Conservation (phyloP, 1,140 invertebrate species). For the Stegodyphus dumicola region DNA sequence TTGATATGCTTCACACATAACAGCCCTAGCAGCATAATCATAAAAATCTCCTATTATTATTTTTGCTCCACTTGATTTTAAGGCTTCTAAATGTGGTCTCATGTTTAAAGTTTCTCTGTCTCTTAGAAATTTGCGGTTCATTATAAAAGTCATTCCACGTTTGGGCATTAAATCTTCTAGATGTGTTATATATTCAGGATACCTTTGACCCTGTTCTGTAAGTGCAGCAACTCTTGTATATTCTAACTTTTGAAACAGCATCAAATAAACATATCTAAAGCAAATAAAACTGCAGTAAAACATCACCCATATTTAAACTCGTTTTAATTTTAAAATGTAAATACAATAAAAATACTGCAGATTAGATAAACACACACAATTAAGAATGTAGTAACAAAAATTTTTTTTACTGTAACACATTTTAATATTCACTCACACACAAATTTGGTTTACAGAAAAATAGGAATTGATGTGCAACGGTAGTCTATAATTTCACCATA, state of each 20-base stretch:
- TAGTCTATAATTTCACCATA: too few species aligned
- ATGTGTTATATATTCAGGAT: slow-evolving; percentile 81
- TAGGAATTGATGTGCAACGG: too few species aligned
- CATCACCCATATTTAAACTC: too few species aligned
- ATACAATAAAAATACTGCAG: neutral
- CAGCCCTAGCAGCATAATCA: slow-evolving; percentile 75
- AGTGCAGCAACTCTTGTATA: slow-evolving; percentile 81
- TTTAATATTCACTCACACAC: too few species aligned
- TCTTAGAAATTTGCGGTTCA: slow-evolving; percentile 78
- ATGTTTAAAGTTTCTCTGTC: slow-evolving; percentile 63
- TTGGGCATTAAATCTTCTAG: slow-evolving; percentile 76
- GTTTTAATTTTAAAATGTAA: neutral
- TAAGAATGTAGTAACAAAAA: neutral
- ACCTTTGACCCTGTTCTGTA: slow-evolving; percentile 83
- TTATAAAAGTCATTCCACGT: slow-evolving; percentile 76
- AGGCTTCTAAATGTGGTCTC: slow-evolving; percentile 76
- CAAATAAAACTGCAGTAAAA: neutral
- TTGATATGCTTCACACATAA: slow-evolving; percentile 82
- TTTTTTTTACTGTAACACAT: neutral
- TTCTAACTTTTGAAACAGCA: slow-evolving; percentile 75
- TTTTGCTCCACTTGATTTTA: slow-evolving; percentile 75
- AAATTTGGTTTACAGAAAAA: too few species aligned
- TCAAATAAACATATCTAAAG: slow-evolving; percentile 75
- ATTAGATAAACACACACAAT: neutral
- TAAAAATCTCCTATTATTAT: slow-evolving; percentile 87